Evolutionary conservation across 2,888 invertebrate species (phyloP).

Genomic region (Agriopis leucophaearia): DNA sequence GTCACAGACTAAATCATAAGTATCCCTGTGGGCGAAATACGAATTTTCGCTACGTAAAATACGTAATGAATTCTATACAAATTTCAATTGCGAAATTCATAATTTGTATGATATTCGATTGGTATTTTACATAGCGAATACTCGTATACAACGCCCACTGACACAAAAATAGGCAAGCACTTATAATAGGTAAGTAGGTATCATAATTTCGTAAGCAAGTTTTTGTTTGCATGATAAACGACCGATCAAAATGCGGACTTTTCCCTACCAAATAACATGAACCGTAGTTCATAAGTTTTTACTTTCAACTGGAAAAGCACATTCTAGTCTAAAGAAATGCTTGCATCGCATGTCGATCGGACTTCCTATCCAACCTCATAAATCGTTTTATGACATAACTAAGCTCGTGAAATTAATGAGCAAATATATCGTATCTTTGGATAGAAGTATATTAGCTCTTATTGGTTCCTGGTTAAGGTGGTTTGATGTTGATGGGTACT

Average conservation of each 20-base stretch:
- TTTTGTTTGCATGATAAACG: constrained; percentile 22
- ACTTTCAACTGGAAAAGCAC: constrained; percentile 22
- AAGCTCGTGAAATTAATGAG: constrained; percentile 42
- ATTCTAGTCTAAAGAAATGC: constrained; percentile 33
- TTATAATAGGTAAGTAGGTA: not conserved
- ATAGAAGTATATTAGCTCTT: constrained; percentile 20
- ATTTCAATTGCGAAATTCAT: no score
- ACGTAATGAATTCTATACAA: no score
- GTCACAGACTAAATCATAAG: no score
- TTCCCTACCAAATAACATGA: not conserved
- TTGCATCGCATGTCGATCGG: constrained; percentile 42
- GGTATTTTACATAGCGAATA: no score
- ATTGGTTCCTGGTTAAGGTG: constrained; percentile 9
- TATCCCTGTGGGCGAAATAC: no score
- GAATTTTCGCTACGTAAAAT: no score
- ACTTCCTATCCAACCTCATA: constrained; percentile 35
- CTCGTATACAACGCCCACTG: no score
- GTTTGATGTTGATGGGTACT: constrained; percentile 15
- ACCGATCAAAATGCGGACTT: constrained; percentile 7
- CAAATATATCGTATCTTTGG: constrained; percentile 20
- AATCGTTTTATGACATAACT: constrained; percentile 43
- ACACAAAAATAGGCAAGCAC: not conserved
- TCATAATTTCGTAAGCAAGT: not conserved
- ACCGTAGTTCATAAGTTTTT: constrained; percentile 22
- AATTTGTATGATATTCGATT: no score